phyloP scores from a whole-genome alignment of 2,888 invertebrate species.

The Lasioglossum oenotherae region DNA sequence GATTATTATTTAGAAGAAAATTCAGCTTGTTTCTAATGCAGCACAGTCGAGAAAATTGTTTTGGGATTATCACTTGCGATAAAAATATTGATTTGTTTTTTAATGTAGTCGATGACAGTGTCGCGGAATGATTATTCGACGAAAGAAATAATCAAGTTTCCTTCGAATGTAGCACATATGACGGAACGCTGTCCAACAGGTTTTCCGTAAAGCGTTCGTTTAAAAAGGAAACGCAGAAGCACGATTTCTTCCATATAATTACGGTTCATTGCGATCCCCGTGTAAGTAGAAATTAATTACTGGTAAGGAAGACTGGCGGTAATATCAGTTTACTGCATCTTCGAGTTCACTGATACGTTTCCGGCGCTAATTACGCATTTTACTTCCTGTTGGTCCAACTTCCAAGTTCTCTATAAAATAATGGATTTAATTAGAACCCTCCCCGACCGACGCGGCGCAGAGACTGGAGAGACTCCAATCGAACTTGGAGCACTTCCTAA shows the following conservation, averaged over 20 bases:
- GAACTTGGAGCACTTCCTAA: conserved; percentile 7
- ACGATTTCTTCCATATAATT: not conserved
- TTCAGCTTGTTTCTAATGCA: too few species aligned
- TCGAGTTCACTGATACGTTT: not conserved
- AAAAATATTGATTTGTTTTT: too few species aligned
- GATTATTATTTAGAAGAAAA: too few species aligned
- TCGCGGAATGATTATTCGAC: not conserved
- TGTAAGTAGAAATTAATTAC: not conserved
- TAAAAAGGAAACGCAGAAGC: not conserved
- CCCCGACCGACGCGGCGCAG: not conserved
- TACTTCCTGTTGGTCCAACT: not conserved
- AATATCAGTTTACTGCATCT: not conserved
- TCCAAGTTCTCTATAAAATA: not conserved
- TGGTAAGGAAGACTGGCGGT: not conserved
- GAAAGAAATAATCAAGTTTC: not conserved
- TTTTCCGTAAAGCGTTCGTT: not conserved
- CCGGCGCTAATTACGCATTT: not conserved
- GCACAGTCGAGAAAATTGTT: too few species aligned
- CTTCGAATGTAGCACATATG: too few species aligned
- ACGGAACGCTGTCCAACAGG: not conserved
- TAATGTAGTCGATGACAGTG: not conserved
- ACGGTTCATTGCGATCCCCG: not conserved
- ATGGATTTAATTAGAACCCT: conserved; percentile 9
- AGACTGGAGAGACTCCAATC: conserved; percentile 5
- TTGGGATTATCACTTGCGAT: too few species aligned